Evolutionary conservation across 64 coral and sea anemone genomes (phyloP).

Genomic region (Montipora capricornis): DNA sequence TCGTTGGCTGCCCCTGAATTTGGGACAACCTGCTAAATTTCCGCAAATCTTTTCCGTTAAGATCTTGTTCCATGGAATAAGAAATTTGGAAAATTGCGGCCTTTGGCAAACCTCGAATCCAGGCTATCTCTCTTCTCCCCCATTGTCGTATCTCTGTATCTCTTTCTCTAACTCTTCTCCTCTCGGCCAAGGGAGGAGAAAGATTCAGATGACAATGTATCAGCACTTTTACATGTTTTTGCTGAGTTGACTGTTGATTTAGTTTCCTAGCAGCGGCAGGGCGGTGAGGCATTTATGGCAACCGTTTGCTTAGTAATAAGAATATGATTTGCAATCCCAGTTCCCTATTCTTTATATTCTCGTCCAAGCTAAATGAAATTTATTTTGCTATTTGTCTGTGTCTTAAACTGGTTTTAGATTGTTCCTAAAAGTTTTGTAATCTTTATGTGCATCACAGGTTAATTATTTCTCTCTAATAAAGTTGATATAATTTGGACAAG

Average conservation of each 20-base stretch:
- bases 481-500: not conserved
- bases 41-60: no score
- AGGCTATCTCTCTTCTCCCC: no score
- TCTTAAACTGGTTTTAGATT: not conserved
- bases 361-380: not conserved
- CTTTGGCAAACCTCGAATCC: no score
- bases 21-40: no score
- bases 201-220: no score
- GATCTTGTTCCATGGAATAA: no score
- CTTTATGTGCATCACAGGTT: not conserved
- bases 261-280: slow-evolving; percentile 20
- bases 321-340: not conserved
- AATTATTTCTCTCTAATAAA: not conserved
- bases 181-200: no score
- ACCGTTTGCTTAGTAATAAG: not conserved
- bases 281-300: not conserved
- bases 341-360: not conserved
- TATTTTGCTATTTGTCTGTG: not conserved
- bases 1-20: no score
- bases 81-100: no score
- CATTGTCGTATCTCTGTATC: no score
- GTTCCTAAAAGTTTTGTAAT: not conserved
- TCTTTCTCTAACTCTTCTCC: no score
- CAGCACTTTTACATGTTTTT: no score
- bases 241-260: not conserved